phyloP scores from a whole-genome alignment of 2,797 vertebrate genomes.

The Anas georgica region DNA sequence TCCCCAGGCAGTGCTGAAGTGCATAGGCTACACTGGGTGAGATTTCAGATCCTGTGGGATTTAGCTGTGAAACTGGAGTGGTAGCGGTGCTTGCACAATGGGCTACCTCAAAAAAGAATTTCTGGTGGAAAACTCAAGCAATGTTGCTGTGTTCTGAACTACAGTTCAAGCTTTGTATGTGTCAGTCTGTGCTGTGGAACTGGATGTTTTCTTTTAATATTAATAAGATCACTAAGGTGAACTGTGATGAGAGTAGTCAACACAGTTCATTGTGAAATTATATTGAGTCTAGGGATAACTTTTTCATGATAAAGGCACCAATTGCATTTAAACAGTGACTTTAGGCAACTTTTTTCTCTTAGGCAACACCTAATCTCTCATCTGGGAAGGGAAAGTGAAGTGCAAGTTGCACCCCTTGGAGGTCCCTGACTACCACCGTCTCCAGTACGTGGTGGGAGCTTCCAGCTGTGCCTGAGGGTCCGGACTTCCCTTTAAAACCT shows the following conservation, averaged over 20 bases:
- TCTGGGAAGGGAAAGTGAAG: background rate
- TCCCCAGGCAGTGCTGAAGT: background rate
- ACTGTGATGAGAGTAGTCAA: background rate
- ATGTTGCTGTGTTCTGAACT: background rate
- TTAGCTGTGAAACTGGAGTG: background rate
- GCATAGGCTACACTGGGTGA: background rate
- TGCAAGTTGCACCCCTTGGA: rapidly evolving
- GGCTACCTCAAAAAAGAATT: background rate
- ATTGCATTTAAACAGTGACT: background rate
- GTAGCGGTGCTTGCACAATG: background rate
- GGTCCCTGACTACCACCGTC: background rate
- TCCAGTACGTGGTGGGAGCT: background rate
- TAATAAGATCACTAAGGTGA: background rate
- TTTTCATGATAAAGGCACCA: background rate
- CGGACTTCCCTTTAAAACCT: background rate
- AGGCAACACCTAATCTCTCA: background rate
- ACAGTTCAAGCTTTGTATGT: background rate
- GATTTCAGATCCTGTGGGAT: background rate
- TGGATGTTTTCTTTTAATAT: background rate
- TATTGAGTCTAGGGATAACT: background rate
- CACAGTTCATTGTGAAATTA: background rate
- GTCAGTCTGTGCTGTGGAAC: background rate
- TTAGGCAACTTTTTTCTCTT: background rate
- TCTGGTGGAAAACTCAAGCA: background rate
- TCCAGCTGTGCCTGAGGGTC: background rate